Base-by-base conservation (phyloP, 2,888 invertebrate species). In the Volucella inanis region DNA sequence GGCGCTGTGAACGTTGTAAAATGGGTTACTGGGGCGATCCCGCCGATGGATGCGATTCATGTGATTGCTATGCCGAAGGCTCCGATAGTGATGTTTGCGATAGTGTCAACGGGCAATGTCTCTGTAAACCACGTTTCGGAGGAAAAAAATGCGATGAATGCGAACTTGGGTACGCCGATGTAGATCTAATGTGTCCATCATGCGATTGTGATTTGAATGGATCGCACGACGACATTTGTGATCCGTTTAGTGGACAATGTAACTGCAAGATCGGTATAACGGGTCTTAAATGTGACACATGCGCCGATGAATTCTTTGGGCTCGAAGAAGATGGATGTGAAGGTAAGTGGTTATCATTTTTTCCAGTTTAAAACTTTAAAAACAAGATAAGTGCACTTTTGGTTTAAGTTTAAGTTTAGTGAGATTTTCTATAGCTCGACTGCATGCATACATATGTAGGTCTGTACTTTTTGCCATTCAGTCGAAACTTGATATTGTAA, bases 201-300 rank as follows among this genome's bases (percentile, higher is more conserved):
- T 99, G 98, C 91, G 94, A 94, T 72, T 99, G 99, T 90, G 94
- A 96, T 87, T 87, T 91, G 0, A 90, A 93, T 78, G 97, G 97
- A 22, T 94, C 98, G 0, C 94, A 93, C 72, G 70, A 89, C 4
- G 88, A 90, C 47, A 92, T 92, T n/a, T 99, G 99, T 92, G 95
- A 97, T 91, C 92, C 94, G 0, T 92, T 93, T 55, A 94, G 94
- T n/a, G 98, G 98, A 9, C 94, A 94, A 84, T 98, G 98, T 92
- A 93, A 93, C 49, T 98, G 97, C 92, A 95, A 95, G 52, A 91
- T 94, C 0, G 97, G 97, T 83, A 96, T 97, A 1, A 94, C 95
- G 87, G 97, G 97, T 67, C 94, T 95, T 78, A 94, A 94, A 88
- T 97, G 97, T 90, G 95, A 95, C 89, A 93, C 92, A 67, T 97